Evolutionary conservation across 2,797 vertebrate species (phyloP).

Genomic region (Bradypodion pumilum): DNA sequence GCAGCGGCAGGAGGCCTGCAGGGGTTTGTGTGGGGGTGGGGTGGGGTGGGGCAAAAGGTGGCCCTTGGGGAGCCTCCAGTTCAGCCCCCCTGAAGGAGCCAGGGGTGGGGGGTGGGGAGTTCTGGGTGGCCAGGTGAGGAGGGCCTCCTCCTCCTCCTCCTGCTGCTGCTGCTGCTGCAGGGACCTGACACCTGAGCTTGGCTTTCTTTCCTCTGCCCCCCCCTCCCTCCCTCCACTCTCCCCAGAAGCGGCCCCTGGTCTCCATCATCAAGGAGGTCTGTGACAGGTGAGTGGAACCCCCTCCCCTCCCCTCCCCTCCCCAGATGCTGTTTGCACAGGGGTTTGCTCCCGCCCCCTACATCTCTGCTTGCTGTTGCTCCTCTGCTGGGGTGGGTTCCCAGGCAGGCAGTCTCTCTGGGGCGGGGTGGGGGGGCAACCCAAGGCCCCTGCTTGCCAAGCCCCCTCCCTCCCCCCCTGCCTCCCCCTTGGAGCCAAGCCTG

Average conservation of each 20-base stretch:
- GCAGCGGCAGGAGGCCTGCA: neutral
- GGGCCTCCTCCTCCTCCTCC: too few species aligned
- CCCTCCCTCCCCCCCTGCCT: neutral
- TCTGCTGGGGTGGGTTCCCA: neutral
- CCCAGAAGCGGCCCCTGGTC: slow-evolving; percentile 95
- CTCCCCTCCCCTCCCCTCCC: too few species aligned
- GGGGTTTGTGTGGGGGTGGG: neutral
- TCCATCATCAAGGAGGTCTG: slow-evolving; percentile 97
- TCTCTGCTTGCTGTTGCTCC: neutral
- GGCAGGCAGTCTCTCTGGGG: neutral
- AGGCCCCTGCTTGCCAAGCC: too few species aligned
- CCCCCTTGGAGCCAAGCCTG: neutral
- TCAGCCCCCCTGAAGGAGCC: fast-evolving
- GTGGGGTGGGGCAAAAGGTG: neutral
- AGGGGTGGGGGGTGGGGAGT: neutral
- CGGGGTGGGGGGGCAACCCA: too few species aligned
- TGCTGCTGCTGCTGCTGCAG: too few species aligned
- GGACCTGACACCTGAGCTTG: too few species aligned
- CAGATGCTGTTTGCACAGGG: too few species aligned
- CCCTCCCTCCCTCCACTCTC: too few species aligned
- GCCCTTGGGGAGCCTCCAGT: too few species aligned
- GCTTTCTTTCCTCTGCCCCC: slow-evolving; percentile 46
- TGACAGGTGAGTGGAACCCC: slow-evolving; percentile 86
- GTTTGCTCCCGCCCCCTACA: too few species aligned
- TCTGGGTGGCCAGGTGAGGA: too few species aligned